These are phyloP conservation scores for Diachrysia chrysitis DNA, from an alignment of 2,888 invertebrate species.

Conservation along the genomic window DNA sequence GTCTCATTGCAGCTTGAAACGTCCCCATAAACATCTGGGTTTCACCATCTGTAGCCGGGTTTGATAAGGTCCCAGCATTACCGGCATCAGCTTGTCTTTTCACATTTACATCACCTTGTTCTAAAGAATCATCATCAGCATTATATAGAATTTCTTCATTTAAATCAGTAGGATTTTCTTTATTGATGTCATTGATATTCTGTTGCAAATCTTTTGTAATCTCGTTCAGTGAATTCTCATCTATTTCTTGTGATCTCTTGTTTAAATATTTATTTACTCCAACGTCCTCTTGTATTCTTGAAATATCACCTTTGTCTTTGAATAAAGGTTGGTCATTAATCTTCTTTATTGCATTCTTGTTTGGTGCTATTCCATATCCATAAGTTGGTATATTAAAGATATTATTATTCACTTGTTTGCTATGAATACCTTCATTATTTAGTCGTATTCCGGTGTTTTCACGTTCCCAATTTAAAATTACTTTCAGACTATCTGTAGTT, in stretches of 20 bases:
- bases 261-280: conserved; percentile 18
- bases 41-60: conserved; percentile 48
- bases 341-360: not conserved
- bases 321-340: not conserved
- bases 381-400: not conserved
- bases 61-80: conserved; percentile 18
- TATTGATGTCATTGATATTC: not conserved
- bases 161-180: conserved; percentile 5
- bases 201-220: not conserved
- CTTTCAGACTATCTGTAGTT: conserved; percentile 63
- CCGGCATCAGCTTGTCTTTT: conserved; percentile 55
- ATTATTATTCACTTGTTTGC: conserved; percentile 6
- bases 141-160: conserved; percentile 27
- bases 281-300: not conserved
- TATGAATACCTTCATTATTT: not conserved
- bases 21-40: conserved; percentile 69
- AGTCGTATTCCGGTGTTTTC: conserved; percentile 14
- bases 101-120: conserved; percentile 17
- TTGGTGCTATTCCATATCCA: not conserved
- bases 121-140: conserved; percentile 18
- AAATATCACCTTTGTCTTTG: not conserved
- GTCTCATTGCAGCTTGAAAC: conserved; percentile 71
- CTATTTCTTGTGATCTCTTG: conserved; percentile 17
- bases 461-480: conserved; percentile 57
- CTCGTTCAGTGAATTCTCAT: not conserved